phyloP scores from a whole-genome alignment of 2,888 invertebrate genomes.

The Eucriotettix oculatus region DNA sequence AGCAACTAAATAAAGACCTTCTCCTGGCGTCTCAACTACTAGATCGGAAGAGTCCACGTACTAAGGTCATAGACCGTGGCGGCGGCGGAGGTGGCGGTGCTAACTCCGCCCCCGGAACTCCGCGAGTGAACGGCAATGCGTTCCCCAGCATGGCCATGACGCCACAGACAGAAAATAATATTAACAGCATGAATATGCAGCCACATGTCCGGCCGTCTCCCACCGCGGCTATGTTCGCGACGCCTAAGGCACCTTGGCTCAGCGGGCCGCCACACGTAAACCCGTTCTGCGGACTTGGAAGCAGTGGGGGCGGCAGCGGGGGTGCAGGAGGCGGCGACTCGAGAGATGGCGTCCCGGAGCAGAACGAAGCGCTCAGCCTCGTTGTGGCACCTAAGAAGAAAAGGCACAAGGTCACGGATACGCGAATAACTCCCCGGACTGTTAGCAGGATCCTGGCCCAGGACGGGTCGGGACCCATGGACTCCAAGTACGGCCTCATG shows the following conservation, averaged over 20 bases:
- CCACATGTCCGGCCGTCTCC: conserved; percentile 52
- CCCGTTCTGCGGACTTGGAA: conserved; percentile 31
- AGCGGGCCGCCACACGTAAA: conserved; percentile 33
- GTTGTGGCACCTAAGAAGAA: conserved; percentile 94
- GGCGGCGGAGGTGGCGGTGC: conserved; percentile 8
- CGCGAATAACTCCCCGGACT: conserved; percentile 77
- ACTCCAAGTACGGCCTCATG: conserved; percentile 14
- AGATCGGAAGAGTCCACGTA: conserved; percentile 69
- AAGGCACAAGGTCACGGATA: conserved; percentile 92
- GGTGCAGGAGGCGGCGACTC: conserved; percentile 26
- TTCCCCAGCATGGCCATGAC: conserved; percentile 26
- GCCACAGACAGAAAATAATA: conserved; percentile 29
- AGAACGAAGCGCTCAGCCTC: conserved; percentile 85
- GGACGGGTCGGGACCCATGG: conserved; percentile 57
- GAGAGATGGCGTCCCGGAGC: conserved; percentile 46
- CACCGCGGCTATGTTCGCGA: conserved; percentile 60
- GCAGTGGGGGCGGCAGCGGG: conserved; percentile 19
- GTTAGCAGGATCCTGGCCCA: conserved; percentile 73
- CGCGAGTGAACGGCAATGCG: conserved; percentile 14
- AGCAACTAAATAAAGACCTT: conserved; percentile 71
- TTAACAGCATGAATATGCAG: conserved; percentile 38
- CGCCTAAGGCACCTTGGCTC: conserved; percentile 53
- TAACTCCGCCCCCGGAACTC: conserved; percentile 7
- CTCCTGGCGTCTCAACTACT: conserved; percentile 64
- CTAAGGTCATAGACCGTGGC: conserved; percentile 52